Conservation (phyloP, 53 echinoderm and acorn worm genomes). For the Henricia sp. region DNA sequence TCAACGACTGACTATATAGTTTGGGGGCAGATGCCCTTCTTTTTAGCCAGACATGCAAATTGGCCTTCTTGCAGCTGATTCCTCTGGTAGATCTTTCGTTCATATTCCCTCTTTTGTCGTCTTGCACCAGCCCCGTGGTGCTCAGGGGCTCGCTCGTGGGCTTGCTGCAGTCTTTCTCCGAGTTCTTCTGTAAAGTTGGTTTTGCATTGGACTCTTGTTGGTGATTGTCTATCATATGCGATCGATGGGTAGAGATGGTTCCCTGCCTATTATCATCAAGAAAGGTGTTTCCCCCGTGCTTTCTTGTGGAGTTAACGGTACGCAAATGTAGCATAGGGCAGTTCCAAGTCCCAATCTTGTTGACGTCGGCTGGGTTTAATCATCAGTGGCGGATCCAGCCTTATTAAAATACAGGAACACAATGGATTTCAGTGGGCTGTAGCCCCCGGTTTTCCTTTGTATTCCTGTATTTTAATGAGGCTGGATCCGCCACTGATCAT, state of each 20-base stretch:
- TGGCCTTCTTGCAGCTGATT: neutral
- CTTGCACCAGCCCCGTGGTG: slow-evolving; percentile 1
- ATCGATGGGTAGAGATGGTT: neutral
- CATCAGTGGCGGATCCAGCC: too few species aligned
- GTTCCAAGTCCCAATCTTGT: neutral
- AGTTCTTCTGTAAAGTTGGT: neutral
- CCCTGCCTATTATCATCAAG: slow-evolving; percentile 19
- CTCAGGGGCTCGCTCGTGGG: slow-evolving; percentile 15
- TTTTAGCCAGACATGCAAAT: slow-evolving; percentile 1
- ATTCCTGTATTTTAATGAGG: too few species aligned
- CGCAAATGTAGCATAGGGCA: neutral
- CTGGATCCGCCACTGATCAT: too few species aligned
- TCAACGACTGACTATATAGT: slow-evolving; percentile 6
- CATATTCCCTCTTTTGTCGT: slow-evolving; percentile 29
- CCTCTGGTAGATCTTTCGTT: neutral
- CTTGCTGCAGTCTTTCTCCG: neutral
- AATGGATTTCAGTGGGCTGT: too few species aligned
- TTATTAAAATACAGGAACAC: too few species aligned
- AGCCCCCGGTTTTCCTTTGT: too few species aligned
- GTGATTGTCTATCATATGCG: neutral
- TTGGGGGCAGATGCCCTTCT: slow-evolving; percentile 20
- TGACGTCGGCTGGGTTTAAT: too few species aligned
- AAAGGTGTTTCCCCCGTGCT: neutral
- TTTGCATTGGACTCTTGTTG: neutral
- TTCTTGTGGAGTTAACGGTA: neutral